Base-by-base conservation (phyloP, 1,140 invertebrate genomes). In the Gyrodactylus bullatarudis region DNA sequence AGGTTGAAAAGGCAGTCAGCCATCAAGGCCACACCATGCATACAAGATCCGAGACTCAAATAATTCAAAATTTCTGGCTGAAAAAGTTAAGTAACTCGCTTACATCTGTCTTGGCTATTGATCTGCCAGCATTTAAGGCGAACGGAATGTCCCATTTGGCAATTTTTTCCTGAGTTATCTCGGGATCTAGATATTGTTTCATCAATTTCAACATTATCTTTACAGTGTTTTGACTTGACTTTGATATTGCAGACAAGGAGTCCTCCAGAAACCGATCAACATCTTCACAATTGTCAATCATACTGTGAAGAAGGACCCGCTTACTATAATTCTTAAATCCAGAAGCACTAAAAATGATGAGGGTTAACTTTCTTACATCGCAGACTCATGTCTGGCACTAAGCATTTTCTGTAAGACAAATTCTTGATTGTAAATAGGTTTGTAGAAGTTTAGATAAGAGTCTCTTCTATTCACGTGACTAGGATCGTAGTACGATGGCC, bases 21-120 rank as follows among this genome's bases (percentile, higher is more conserved):
- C 8, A 97, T 80, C 77, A 86, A 85, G 80, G 91, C 90, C 1
- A 96, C 80, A 0, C 93, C 93, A 77, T 96, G 90, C 89, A 97
- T 96, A 77, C 91, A 94, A 72, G 85, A 84, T 8, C 92, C 92
- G 0, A 96, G 82, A 0, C 91, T 93, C 79, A 97, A 93, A 79
- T 93, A 96, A 0, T 54, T 54, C 8, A 54, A 54, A n/a, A 54
- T 54, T 8, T 54, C 34, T n/a, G 8, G 8, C 34, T 54, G n/a
- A 54, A 54, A 54, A n/a, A n/a, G n/a, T n/a, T n/a, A n/a, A n/a
- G n/a, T n/a, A n/a, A n/a, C n/a, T n/a, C n/a, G n/a, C n/a, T n/a
- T n/a, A n/a, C n/a, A n/a, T n/a, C n/a, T n/a, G n/a, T n/a, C n/a
- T n/a, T n/a, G n/a, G n/a, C n/a, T n/a, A n/a, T n/a, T n/a, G n/a